These are phyloP conservation scores for Tortricodes alternella DNA, from an alignment of 2,888 invertebrate genomes.

Conservation along the genomic window DNA sequence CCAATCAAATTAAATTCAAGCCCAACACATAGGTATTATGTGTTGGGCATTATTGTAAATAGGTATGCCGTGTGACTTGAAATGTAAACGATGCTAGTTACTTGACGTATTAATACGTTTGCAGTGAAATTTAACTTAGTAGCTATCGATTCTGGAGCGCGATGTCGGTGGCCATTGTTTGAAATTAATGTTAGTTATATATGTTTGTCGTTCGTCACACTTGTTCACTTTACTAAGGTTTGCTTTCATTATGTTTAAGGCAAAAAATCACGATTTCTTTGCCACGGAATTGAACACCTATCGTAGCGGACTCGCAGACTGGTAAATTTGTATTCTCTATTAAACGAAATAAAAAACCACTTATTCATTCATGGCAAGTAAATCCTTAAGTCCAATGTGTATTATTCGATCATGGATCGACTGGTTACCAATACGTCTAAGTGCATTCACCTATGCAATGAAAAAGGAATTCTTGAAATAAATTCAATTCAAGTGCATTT, in stretches of 20 bases:
- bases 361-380: too few relatives aligned
- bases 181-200: neutral
- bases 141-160: conserved; percentile 1
- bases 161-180: conserved; percentile 3
- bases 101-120: conserved; percentile 16
- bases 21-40: too few relatives aligned
- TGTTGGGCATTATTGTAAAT: conserved; percentile 16
- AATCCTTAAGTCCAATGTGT: conserved; percentile 16
- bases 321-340: too few relatives aligned
- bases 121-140: conserved; percentile 5
- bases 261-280: neutral
- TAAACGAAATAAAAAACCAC: too few relatives aligned
- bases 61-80: conserved; percentile 24
- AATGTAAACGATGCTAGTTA: conserved; percentile 15
- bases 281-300: neutral
- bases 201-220: neutral
- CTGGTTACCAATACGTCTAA: conserved; percentile 6
- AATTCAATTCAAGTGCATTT: conserved; percentile 25
- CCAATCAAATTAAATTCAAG: conserved; percentile 6
- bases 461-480: conserved; percentile 21
- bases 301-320: neutral
- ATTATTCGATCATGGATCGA: conserved; percentile 30
- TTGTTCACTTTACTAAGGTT: neutral
- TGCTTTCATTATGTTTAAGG: neutral
- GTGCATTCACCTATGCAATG: neutral